Conservation (phyloP, 2,113 vertebrate genomes). For the Limanda limanda region DNA sequence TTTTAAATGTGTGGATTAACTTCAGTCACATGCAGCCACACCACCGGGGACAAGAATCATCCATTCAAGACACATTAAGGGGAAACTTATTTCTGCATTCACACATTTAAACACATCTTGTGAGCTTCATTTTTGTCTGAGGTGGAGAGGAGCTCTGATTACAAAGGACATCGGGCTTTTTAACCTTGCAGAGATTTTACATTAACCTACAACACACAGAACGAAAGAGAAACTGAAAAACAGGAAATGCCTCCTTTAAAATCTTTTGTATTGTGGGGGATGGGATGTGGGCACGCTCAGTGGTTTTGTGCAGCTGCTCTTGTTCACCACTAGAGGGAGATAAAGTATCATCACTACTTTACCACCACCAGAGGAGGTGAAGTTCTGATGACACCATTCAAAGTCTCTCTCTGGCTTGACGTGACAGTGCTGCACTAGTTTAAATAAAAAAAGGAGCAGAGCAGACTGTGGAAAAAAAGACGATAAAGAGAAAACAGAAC, state of each 20-base stretch:
- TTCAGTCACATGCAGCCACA: not conserved
- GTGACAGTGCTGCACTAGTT: no score
- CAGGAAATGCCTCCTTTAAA: not conserved
- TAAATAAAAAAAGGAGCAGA: no score
- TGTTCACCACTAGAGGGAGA: slow-evolving; percentile 3
- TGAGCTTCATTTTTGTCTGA: not conserved
- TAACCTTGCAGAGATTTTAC: no score
- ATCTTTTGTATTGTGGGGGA: not conserved
- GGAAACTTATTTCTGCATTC: not conserved
- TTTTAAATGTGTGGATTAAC: slow-evolving; percentile 34
- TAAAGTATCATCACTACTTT: not conserved
- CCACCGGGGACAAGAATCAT: not conserved
- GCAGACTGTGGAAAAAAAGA: no score
- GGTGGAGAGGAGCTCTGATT: no score
- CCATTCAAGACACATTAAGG: not conserved
- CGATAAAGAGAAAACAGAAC: no score
- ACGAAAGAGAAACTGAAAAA: no score
- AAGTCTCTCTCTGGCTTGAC: no score
- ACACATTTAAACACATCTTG: not conserved
- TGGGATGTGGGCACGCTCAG: no score
- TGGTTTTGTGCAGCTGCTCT: not conserved
- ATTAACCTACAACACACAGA: no score
- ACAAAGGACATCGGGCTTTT: no score
- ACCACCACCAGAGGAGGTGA: not conserved
- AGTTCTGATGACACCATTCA: no score